Percentiles rank a stretch among this genome's conserved stretches.
These are phyloP conservation scores for Sisyra terminalis DNA, from an alignment of 2,888 invertebrate species.

Conservation along the genomic window DNA sequence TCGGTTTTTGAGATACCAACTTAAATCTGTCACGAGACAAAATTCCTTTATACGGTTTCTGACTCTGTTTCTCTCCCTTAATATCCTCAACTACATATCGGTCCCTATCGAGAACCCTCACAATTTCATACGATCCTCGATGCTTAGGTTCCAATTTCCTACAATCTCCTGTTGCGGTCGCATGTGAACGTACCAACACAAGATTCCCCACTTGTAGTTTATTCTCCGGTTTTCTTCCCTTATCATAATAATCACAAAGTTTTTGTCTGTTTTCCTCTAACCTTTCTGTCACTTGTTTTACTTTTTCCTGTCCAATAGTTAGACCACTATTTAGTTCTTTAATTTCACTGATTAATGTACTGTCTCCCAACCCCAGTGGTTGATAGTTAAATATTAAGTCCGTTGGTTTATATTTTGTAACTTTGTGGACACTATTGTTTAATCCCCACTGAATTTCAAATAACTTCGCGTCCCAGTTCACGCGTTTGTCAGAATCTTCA, in stretches of 20 bases:
- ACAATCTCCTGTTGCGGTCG: constrained; percentile 11
- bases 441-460: constrained; percentile 12
- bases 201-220: constrained; percentile 5
- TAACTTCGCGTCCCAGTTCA: constrained; percentile 13
- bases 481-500: constrained; percentile 1
- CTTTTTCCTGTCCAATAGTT: not conserved
- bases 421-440: constrained; percentile 12
- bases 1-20: not conserved
- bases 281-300: not conserved
- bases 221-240: not conserved
- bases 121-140: constrained; percentile 13
- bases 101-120: not conserved
- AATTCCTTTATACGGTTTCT: not conserved
- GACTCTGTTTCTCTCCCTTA: not conserved
- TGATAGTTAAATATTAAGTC: constrained; percentile 2
- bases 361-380: not conserved
- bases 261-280: constrained; percentile 1
- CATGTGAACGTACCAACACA: constrained; percentile 10
- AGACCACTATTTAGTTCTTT: not conserved
- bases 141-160: constrained; percentile 14
- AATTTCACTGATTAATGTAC: not conserved
- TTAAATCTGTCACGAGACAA: not conserved
- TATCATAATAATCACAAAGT: not conserved
- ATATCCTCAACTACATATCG: not conserved
- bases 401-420: constrained; percentile 12